Conservation (phyloP, 1,140 invertebrate species). For the Listronotus oregonensis region DNA sequence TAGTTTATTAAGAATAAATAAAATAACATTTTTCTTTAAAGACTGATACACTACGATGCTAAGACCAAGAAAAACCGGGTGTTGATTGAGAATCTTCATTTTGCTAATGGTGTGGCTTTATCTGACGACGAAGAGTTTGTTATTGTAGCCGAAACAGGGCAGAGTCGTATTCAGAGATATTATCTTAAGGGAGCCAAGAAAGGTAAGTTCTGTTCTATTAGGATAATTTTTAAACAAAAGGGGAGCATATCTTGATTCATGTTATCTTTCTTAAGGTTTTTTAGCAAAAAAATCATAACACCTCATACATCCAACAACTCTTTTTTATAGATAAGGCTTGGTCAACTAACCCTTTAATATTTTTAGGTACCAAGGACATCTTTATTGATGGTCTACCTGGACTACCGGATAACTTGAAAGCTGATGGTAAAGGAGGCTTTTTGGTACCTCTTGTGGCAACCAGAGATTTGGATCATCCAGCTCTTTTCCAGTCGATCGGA, state of each 20-base stretch:
- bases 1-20: too few relatives aligned
- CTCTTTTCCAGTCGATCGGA: conserved; percentile 58
- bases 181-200: conserved; percentile 74
- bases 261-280: too few relatives aligned
- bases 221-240: too few relatives aligned
- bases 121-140: conserved; percentile 77
- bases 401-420: conserved; percentile 77
- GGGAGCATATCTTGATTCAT: too few relatives aligned
- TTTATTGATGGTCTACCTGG: conserved; percentile 82
- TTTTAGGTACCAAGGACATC: conserved; percentile 62
- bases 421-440: conserved; percentile 69
- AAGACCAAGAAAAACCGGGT: conserved; percentile 68
- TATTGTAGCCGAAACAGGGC: conserved; percentile 69
- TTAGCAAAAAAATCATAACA: too few relatives aligned
- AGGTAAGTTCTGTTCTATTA: conserved; percentile 54
- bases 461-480: conserved; percentile 60
- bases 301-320: too few relatives aligned
- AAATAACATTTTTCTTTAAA: conserved; percentile 52
- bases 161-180: conserved; percentile 66
- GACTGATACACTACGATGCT: conserved; percentile 70
- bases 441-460: conserved; percentile 65
- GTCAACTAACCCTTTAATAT: too few relatives aligned
- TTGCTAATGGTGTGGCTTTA: conserved; percentile 81
- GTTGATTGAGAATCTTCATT: conserved; percentile 71
- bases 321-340: too few relatives aligned